These are phyloP conservation scores for Epizoanthus ramosus DNA, from an alignment of 92 coral and sea anemone genomes.

Conservation along the genomic window DNA sequence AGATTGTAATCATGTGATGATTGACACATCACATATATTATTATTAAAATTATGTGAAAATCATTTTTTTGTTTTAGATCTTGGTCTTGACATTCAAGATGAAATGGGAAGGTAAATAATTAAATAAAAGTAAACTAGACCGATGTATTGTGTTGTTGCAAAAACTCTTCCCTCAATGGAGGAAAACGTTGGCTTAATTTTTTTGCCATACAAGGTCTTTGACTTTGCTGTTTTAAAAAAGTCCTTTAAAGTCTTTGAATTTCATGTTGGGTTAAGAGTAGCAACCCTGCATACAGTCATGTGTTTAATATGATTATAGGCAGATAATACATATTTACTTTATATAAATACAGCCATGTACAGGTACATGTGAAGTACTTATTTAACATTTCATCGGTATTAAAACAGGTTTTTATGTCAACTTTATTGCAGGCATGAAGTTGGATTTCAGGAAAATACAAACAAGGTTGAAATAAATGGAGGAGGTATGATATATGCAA, in stretches of 20 bases:
- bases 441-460: constrained; percentile 93
- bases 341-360: too few relatives aligned
- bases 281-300: too few relatives aligned
- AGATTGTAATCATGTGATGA: too few relatives aligned
- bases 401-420: not conserved
- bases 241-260: too few relatives aligned
- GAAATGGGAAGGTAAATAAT: constrained; percentile 90
- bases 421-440: constrained; percentile 76
- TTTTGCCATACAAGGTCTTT: too few relatives aligned
- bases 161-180: not conserved
- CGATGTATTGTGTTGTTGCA: not conserved
- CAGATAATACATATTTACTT: too few relatives aligned
- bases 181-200: not conserved
- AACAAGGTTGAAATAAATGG: constrained; percentile 77
- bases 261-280: too few relatives aligned
- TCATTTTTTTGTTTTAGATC: constrained; percentile 48
- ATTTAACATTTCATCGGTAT: not conserved
- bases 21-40: too few relatives aligned
- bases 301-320: too few relatives aligned
- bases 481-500: constrained; percentile 61
- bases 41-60: not conserved
- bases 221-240: too few relatives aligned
- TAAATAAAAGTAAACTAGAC: not conserved
- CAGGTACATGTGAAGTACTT: too few relatives aligned
- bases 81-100: constrained; percentile 97